Base-by-base conservation (phyloP, 2,888 invertebrate genomes). In the Hololepta plana region DNA sequence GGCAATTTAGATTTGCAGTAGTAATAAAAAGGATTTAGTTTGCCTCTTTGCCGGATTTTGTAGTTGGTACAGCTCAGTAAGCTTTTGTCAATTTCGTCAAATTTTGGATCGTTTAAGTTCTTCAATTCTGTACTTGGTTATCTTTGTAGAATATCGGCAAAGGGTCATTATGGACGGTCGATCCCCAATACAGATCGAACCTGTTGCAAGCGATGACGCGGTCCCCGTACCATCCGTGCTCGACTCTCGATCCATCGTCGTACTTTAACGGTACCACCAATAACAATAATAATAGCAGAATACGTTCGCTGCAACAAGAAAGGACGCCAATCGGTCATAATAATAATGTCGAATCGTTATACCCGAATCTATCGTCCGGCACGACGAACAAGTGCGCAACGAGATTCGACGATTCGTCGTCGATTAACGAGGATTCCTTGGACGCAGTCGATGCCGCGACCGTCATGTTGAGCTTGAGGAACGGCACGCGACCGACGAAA, bases 151-250 rank as follows among this genome's bases (percentile, higher is more conserved):
- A 87, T 41, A 68, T 90, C 41, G 91, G 90, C 20, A 93, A 93
- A 55, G 91, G 93, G 22, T 91, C 91, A 0, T 56, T 91, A 30
- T 93, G 93, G 93, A 90, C 88, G 45, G 90, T 93, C 3, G 91
- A 93, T 50, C 84, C 85, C 4, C 79, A 81, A 37, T 90, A 82
- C 53, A 70, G 90, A 35, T 80, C 85, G 29, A 88, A 88, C 49
- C 64, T 84, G 33, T 63, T 82, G 35, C 82, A 91, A 63, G 87
- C 90, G 3, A 64, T 91, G 34, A 76, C 82, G 29, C 75, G 90
- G 32, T 85, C 87, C 15, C 88, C 90, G 1, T 80, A 79, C 46
- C 79, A 79, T 38, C 71, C 71, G 8, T 64, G 64, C 41, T 60
- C 64, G 14, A 60, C 62, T 2, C 50, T 64, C 23, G 66, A 67